Evolutionary conservation across 2,113 vertebrate species (phyloP).

Genomic region (Pardalotus punctatus): DNA sequence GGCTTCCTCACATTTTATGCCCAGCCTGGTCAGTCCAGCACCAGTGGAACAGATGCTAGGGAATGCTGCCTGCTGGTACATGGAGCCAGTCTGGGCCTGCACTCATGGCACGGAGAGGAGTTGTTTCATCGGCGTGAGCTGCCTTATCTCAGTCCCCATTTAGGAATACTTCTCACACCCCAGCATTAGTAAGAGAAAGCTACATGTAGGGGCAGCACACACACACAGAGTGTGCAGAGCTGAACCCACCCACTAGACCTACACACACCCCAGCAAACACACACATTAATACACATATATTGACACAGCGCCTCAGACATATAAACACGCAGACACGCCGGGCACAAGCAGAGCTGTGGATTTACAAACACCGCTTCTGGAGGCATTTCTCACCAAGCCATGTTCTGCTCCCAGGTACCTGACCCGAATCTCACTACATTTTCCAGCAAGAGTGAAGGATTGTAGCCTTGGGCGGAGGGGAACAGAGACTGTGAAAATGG

Average conservation of each 20-base stretch:
- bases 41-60: background rate
- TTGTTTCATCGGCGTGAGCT: background rate
- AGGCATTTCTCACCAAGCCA: background rate
- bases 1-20: background rate
- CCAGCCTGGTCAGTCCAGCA: background rate
- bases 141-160: constrained; percentile 25
- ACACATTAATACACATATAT: too few relatives aligned
- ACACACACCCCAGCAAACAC: background rate
- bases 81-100: background rate
- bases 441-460: background rate
- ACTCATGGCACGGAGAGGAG: background rate
- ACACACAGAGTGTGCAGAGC: background rate
- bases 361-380: background rate
- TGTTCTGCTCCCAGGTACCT: background rate
- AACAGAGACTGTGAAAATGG: background rate
- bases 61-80: background rate
- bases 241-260: background rate
- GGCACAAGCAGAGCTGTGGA: background rate
- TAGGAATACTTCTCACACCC: background rate
- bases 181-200: background rate
- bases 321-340: background rate
- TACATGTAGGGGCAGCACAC: background rate
- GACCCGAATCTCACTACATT: accelerated
- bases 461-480: background rate
- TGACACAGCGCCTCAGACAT: background rate